These are phyloP conservation scores for Ciconia maguari DNA, from an alignment of 2,113 vertebrate species.

Conservation along the genomic window DNA sequence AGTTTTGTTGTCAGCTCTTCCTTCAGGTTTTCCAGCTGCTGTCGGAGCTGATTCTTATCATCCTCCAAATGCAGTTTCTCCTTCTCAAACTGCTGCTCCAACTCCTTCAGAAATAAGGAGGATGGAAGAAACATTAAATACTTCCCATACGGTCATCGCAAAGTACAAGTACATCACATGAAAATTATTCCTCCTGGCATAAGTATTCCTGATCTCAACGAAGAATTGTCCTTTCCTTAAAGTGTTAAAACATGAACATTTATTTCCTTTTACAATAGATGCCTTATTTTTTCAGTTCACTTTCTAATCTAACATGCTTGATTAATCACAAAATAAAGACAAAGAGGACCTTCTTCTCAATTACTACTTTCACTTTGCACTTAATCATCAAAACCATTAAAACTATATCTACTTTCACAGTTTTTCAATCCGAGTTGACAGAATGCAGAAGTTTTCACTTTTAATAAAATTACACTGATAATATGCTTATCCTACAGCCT, in stretches of 20 bases:
- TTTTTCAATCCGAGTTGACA: not conserved
- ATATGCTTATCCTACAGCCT: not conserved
- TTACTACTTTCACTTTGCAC: not conserved
- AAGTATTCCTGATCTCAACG: not conserved
- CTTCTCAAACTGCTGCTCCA: conserved; percentile 91
- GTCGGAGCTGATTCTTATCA: conserved; percentile 85
- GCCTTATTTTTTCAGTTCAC: not conserved
- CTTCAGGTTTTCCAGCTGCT: conserved; percentile 86
- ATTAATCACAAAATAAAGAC: not conserved
- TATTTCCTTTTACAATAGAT: not conserved
- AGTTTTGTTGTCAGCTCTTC: conserved; percentile 88
- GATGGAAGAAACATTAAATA: not conserved
- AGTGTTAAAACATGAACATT: not conserved
- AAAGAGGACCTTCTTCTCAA: not conserved
- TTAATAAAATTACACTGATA: not conserved
- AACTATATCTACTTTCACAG: not conserved
- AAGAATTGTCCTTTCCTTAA: not conserved
- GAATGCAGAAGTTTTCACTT: not conserved
- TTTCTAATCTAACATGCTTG: not conserved
- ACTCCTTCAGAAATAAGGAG: conserved; percentile 78
- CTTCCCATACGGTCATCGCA: not conserved
- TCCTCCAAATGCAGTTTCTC: conserved; percentile 89
- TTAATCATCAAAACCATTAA: not conserved
- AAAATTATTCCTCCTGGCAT: not conserved
- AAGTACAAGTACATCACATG: not conserved